Percentiles rank a stretch among this genome's conserved stretches.
These are phyloP conservation scores for Drosophila watanabei DNA, from an alignment of 1,140 invertebrate species.

Conservation along the genomic window DNA sequence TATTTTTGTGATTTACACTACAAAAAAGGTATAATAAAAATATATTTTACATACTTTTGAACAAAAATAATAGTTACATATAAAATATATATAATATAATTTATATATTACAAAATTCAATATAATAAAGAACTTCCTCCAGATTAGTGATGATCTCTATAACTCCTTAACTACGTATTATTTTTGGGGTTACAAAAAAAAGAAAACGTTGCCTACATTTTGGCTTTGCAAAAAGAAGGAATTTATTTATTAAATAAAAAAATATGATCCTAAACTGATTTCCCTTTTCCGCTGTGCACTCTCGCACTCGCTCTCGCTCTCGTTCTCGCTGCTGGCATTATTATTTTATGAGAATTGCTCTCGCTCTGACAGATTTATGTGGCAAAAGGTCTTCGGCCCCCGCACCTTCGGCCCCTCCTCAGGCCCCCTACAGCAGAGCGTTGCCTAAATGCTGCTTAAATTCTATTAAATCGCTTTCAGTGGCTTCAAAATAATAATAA, in stretches of 20 bases:
- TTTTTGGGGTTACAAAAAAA: too few relatives aligned
- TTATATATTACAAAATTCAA: too few relatives aligned
- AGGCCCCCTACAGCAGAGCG: neutral
- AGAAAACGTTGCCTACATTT: neutral
- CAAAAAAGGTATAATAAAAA: too few relatives aligned
- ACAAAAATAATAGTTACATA: neutral
- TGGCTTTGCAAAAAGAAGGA: too few relatives aligned
- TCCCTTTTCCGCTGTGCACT: neutral
- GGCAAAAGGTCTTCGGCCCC: conserved; percentile 19
- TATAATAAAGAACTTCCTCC: too few relatives aligned
- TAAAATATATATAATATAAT: neutral
- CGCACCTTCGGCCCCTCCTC: neutral
- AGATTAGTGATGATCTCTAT: too few relatives aligned
- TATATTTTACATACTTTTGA: too few relatives aligned
- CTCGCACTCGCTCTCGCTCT: conserved; percentile 1
- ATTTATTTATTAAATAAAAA: neutral
- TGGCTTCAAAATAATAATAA: conserved; percentile 39
- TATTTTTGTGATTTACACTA: too few relatives aligned
- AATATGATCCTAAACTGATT: neutral
- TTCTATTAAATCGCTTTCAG: conserved; percentile 72
- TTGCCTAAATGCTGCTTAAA: conserved; percentile 73
- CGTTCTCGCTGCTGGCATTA: conserved; percentile 34
- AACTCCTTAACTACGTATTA: too few relatives aligned
- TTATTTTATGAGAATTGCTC: conserved; percentile 71
- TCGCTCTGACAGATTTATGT: conserved; percentile 72